phyloP scores from a whole-genome alignment of 2,888 invertebrate species.

The Hetaerina titia region DNA sequence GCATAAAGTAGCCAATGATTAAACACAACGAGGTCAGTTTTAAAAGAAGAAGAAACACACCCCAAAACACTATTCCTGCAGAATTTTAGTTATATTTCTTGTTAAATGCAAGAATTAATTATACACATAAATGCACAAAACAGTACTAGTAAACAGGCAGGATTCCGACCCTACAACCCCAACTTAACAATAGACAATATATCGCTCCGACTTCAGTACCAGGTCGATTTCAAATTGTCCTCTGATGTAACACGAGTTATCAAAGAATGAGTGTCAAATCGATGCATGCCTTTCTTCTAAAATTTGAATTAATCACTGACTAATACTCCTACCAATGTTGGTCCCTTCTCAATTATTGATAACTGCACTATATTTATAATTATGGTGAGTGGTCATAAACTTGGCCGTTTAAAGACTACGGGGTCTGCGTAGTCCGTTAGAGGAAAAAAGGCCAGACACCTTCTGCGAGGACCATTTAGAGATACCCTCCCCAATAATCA shows the following conservation, averaged over 20 bases:
- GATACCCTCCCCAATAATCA: not conserved
- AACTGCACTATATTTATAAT: not conserved
- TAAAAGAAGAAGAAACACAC: too few species aligned
- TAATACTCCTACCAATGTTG: not conserved
- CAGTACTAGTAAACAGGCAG: too few species aligned
- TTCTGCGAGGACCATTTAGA: not conserved
- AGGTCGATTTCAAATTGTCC: not conserved
- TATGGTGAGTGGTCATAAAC: not conserved
- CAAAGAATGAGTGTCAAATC: not conserved
- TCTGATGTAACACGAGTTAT: not conserved
- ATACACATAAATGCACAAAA: not conserved
- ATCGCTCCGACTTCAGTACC: too few species aligned
- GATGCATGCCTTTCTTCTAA: not conserved
- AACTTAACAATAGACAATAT: too few species aligned
- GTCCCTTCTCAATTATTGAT: not conserved
- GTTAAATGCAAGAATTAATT: too few species aligned
- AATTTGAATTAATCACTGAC: not conserved
- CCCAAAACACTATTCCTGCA: too few species aligned
- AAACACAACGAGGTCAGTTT: too few species aligned
- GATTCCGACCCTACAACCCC: too few species aligned
- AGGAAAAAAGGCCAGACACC: not conserved
- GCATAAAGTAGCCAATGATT: too few species aligned
- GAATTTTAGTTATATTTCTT: too few species aligned
- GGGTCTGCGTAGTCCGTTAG: not conserved
- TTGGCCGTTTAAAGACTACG: not conserved